phyloP scores from a whole-genome alignment of 2,113 vertebrate genomes.

The Myrmecophaga tridactyla region DNA sequence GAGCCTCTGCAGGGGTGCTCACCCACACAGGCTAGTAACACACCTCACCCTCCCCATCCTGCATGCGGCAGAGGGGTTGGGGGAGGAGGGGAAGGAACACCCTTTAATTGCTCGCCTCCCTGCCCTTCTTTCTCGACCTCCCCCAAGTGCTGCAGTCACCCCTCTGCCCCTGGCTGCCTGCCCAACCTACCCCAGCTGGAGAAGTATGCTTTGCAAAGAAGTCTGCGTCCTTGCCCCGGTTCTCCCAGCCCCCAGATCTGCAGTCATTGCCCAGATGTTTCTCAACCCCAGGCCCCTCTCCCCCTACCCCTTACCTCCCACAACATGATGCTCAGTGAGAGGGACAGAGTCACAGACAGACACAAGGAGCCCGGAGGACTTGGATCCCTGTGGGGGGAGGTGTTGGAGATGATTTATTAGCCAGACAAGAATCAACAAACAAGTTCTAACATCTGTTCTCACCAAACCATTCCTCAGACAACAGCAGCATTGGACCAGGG shows the following conservation, averaged over 20 bases:
- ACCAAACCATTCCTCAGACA: conserved; percentile 68
- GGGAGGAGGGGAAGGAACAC: not conserved
- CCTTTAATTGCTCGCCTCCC: not conserved
- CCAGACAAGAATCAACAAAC: conserved; percentile 72
- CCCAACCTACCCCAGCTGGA: not conserved
- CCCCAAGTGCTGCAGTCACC: not conserved
- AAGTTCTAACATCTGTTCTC: conserved; percentile 77
- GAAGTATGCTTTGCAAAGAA: not conserved
- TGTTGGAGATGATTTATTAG: conserved; percentile 76
- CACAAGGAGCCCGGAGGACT: conserved; percentile 22
- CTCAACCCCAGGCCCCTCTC: not conserved
- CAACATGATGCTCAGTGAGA: too few relatives aligned
- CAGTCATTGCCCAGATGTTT: not conserved
- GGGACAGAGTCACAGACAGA: not conserved
- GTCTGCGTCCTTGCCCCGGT: not conserved
- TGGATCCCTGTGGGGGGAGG: conserved; percentile 34
- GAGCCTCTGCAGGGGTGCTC: not conserved
- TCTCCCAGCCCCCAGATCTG: not conserved
- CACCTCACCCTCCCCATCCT: not conserved
- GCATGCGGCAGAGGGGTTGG: not conserved
- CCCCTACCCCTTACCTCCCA: not conserved
- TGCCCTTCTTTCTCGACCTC: not conserved
- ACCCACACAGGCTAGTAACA: not conserved
- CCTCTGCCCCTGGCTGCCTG: not conserved
- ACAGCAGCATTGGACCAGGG: conserved; percentile 71